A percentile compares a stretch with the other conserved stretches of the same genome.
Conservation (phyloP, 2,888 invertebrate species). For the Megalurothrips usitatus region DNA sequence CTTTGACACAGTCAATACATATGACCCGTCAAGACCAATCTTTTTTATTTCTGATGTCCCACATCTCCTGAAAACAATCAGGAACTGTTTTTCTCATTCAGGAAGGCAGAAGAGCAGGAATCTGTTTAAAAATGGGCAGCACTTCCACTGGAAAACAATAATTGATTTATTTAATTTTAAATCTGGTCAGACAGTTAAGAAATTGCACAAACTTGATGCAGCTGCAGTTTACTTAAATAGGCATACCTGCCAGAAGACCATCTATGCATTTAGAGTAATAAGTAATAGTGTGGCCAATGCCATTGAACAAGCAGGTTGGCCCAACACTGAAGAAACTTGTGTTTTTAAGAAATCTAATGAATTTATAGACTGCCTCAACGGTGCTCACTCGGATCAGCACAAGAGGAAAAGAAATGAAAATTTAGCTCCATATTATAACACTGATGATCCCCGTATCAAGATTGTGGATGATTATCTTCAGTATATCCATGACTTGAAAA, state of each 20-base stretch:
- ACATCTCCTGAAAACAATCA: too few relatives aligned
- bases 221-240: constrained; percentile 5
- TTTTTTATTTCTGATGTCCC: constrained; percentile 12
- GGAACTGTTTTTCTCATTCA: constrained; percentile 29
- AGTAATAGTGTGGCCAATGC: constrained; percentile 26
- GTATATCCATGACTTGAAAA: constrained; percentile 4
- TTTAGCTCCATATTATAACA: neutral
- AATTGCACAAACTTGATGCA: constrained; percentile 20
- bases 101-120: constrained; percentile 4
- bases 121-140: constrained; percentile 24
- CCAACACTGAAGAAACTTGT: neutral
- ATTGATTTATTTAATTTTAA: constrained; percentile 21
- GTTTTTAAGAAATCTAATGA: too few relatives aligned
- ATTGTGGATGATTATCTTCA: neutral
- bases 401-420: too few relatives aligned
- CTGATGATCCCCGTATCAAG: constrained; percentile 1
- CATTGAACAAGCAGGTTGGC: constrained; percentile 8
- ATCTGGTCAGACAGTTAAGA: neutral
- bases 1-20: constrained; percentile 26
- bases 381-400: too few relatives aligned
- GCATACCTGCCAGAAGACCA: constrained; percentile 9
- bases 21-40: neutral
- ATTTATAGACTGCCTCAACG: too few relatives aligned
- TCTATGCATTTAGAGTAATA: constrained; percentile 25
- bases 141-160: constrained; percentile 21